phyloP scores from a whole-genome alignment of 2,888 invertebrate species.

The Chrysina gloriosa region DNA sequence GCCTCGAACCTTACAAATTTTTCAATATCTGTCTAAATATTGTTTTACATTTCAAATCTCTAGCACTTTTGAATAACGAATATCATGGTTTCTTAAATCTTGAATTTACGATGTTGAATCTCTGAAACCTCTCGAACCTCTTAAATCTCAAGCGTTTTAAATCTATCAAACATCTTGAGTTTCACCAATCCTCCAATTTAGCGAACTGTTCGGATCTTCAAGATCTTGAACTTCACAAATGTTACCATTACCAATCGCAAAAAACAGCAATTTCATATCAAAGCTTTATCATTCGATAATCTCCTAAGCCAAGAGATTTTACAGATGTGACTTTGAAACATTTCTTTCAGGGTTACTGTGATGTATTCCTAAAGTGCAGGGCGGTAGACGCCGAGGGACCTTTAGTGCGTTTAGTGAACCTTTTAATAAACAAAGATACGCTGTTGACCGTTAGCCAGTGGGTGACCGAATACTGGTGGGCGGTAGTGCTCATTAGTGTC shows the following conservation, averaged over 20 bases:
- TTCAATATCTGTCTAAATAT: no score
- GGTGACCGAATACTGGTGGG: slow-evolving; percentile 97
- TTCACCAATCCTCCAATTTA: no score
- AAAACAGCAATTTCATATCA: neutral
- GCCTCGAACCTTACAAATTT: no score
- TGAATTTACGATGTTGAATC: no score
- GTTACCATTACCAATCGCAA: neutral
- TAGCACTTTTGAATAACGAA: no score
- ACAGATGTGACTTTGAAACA: neutral
- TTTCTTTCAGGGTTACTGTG: slow-evolving; percentile 89
- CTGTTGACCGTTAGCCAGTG: slow-evolving; percentile 89
- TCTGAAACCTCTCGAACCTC: no score
- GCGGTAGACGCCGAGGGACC: slow-evolving; percentile 99
- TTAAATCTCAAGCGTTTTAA: no score
- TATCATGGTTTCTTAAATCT: no score
- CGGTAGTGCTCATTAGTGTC: slow-evolving; percentile 91
- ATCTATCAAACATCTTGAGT: no score
- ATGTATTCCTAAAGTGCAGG: slow-evolving; percentile 98
- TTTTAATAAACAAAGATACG: slow-evolving; percentile 91
- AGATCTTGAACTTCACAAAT: no score
- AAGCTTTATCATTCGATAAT: neutral
- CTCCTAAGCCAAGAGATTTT: neutral
- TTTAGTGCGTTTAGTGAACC: slow-evolving; percentile 93
- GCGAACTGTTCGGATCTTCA: no score
- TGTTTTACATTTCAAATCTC: no score